Evolutionary conservation across 2,888 invertebrate species (phyloP).

Genomic region (Scaptomyza caliginosa): DNA sequence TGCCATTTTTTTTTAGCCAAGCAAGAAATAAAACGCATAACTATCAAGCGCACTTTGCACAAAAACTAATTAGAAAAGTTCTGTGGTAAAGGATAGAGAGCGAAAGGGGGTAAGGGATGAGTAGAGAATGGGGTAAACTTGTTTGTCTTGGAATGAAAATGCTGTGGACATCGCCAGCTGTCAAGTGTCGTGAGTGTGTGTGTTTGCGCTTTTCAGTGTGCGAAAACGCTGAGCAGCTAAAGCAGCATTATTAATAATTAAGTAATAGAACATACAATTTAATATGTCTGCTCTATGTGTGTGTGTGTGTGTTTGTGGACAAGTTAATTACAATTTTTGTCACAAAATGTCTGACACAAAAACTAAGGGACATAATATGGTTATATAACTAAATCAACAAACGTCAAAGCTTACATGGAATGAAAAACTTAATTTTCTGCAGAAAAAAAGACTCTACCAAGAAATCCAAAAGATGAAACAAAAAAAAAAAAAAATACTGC

Average conservation of each 20-base stretch:
- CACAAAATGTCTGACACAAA: conserved; percentile 27
- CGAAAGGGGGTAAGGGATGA: not conserved
- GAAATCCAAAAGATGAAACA: not conserved
- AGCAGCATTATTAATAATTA: conserved; percentile 68
- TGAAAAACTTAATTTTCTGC: not conserved
- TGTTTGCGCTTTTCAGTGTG: not conserved
- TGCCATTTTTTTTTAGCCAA: conserved; percentile 14
- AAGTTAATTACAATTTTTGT: conserved; percentile 37
- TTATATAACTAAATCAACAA: conserved; percentile 18
- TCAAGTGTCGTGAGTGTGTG: conserved; percentile 23
- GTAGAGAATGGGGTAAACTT: conserved; percentile 15
- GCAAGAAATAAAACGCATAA: conserved; percentile 66
- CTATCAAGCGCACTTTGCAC: conserved; percentile 69
- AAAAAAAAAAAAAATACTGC: not conserved
- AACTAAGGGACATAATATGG: conserved; percentile 9
- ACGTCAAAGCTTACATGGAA: conserved; percentile 1
- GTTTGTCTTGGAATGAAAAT: conserved; percentile 41
- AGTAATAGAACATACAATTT: conserved; percentile 64
- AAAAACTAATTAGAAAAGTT: conserved; percentile 76
- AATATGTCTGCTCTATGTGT: conserved; percentile 13
- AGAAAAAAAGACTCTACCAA: not conserved
- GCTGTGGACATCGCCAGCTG: conserved; percentile 49
- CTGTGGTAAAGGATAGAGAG: conserved; percentile 35
- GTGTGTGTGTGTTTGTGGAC: not conserved
- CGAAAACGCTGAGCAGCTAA: conserved; percentile 37